Conservation (phyloP, 2,888 invertebrate species). For the Chromoteleia sp. region DNA sequence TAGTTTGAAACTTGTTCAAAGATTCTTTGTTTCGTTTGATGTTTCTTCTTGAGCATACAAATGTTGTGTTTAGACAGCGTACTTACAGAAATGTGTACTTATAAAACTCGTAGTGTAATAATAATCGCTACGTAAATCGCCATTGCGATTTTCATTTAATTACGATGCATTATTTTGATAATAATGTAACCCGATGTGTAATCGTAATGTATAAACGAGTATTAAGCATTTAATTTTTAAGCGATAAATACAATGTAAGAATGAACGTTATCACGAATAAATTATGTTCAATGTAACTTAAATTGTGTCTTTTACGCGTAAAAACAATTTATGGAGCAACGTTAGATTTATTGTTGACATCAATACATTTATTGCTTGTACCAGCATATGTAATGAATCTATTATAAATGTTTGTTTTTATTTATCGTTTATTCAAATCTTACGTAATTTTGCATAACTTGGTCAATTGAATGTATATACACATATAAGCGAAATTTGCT, state of each 20-base stretch:
- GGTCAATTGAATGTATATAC: neutral
- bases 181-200: neutral
- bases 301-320: slow-evolving; percentile 34
- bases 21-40: no score
- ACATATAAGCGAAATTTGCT: no score
- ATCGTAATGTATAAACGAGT: neutral
- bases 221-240: slow-evolving; percentile 20
- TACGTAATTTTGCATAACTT: slow-evolving; percentile 7
- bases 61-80: slow-evolving; percentile 6
- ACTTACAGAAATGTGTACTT: slow-evolving; percentile 17
- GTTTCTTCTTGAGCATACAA: no score
- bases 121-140: no score
- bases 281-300: slow-evolving; percentile 44
- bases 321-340: slow-evolving; percentile 41
- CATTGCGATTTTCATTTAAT: neutral
- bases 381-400: slow-evolving; percentile 44
- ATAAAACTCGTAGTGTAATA: no score
- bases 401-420: slow-evolving; percentile 32
- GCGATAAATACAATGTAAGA: slow-evolving; percentile 23
- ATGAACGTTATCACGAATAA: slow-evolving; percentile 35
- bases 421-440: slow-evolving; percentile 15
- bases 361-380: slow-evolving; percentile 55
- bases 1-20: no score
- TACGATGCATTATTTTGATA: neutral
- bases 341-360: slow-evolving; percentile 54